These are phyloP conservation scores for Sebastes hubbsi DNA, from an alignment of 2,797 vertebrate species.

Conservation along the genomic window DNA sequence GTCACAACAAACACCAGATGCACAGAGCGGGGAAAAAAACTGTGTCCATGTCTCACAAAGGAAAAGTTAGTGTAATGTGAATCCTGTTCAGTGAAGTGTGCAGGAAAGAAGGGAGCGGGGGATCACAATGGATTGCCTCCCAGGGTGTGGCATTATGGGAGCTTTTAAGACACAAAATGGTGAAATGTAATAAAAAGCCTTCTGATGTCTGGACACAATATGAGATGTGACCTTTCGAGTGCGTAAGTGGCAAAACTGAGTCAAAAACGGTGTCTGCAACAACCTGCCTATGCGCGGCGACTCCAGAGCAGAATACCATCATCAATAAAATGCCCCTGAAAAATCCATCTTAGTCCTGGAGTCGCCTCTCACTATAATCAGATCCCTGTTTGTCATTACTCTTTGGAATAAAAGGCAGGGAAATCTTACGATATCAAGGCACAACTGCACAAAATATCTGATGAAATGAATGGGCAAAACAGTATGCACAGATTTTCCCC, in stretches of 20 bases:
- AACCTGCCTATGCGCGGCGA: slow-evolving; percentile 25
- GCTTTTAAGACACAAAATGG: slow-evolving; percentile 41
- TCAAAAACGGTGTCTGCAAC: slow-evolving; percentile 15
- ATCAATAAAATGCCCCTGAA: slow-evolving; percentile 51
- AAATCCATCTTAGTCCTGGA: slow-evolving; percentile 52
- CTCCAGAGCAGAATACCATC: slow-evolving; percentile 28
- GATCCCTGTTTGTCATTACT: slow-evolving; percentile 42
- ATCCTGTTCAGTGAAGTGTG: slow-evolving; percentile 29
- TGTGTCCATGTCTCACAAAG: not conserved
- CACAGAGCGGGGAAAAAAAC: slow-evolving; percentile 4
- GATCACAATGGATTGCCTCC: slow-evolving; percentile 24
- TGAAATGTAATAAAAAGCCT: slow-evolving; percentile 57
- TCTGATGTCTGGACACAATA: slow-evolving; percentile 36
- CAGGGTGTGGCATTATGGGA: not conserved
- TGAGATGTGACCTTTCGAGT: slow-evolving; percentile 68
- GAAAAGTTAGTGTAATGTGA: slow-evolving; percentile 37
- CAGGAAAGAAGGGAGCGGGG: not conserved
- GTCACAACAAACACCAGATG: slow-evolving; percentile 53
- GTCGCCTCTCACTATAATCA: slow-evolving; percentile 38
- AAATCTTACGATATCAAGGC: not conserved
- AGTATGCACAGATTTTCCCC: not conserved
- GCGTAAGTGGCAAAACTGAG: slow-evolving; percentile 44
- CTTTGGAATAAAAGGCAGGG: slow-evolving; percentile 23
- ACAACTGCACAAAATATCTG: slow-evolving; percentile 3
- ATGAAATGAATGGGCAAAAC: not conserved